Conservation (phyloP, 2,888 invertebrate genomes). For the Opisthograptis luteolata region DNA sequence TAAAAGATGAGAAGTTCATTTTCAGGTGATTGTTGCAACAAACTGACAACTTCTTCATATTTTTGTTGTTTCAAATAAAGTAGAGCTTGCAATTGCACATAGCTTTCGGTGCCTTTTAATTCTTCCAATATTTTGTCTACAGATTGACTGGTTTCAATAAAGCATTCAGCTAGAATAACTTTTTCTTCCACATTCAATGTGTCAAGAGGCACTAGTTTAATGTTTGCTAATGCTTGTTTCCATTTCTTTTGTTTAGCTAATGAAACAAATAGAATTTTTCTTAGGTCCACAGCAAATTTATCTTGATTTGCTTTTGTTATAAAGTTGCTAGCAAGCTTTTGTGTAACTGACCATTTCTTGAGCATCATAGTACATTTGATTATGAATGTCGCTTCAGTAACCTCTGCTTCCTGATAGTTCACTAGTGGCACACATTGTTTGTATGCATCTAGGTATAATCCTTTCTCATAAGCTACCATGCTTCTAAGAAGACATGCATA, state of each 20-base stretch:
- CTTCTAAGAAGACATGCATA: constrained; percentile 86
- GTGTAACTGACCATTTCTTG: constrained; percentile 70
- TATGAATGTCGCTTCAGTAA: constrained; percentile 66
- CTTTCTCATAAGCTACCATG: constrained; percentile 78
- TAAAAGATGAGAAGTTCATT: constrained; percentile 82
- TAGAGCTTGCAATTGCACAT: constrained; percentile 77
- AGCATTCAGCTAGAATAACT: constrained; percentile 65
- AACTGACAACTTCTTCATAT: constrained; percentile 80
- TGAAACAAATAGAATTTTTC: constrained; percentile 63
- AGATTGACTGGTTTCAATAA: constrained; percentile 61
- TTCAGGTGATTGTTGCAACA: constrained; percentile 74
- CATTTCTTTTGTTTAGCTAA: constrained; percentile 78
- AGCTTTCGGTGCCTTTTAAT: constrained; percentile 56
- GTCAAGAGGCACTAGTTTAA: constrained; percentile 57
- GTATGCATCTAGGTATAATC: constrained; percentile 83
- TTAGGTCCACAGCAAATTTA: constrained; percentile 52
- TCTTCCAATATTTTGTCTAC: constrained; percentile 55
- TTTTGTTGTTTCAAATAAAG: constrained; percentile 76
- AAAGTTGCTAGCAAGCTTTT: constrained; percentile 71
- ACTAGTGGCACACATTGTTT: constrained; percentile 73
- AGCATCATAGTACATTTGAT: constrained; percentile 70
- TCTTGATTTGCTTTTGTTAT: constrained; percentile 64
- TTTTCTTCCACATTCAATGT: constrained; percentile 54
- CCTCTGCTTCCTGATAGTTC: constrained; percentile 68
- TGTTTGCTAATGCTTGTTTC: constrained; percentile 70